A percentile compares a stretch with the other conserved stretches of the same genome.
Evolutionary conservation across 2,888 invertebrate species (phyloP).

Genomic region (Steinernema hermaphroditum): DNA sequence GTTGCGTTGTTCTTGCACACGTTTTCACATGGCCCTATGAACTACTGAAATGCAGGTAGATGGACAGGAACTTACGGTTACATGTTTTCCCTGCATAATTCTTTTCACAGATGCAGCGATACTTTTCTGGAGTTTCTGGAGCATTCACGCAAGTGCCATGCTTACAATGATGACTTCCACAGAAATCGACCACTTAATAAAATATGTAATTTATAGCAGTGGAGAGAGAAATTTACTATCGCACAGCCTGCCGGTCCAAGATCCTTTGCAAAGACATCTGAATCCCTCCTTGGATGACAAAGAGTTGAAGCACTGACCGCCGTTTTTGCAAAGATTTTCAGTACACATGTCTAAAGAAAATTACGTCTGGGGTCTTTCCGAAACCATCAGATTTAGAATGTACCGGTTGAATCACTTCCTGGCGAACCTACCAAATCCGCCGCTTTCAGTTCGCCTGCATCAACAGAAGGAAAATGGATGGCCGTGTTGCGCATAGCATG

Average conservation of each 20-base stretch:
- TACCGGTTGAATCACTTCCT: neutral
- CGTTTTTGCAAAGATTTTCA: neutral
- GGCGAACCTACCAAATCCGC: too few species aligned
- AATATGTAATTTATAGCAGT: neutral
- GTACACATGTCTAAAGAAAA: neutral
- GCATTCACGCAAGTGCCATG: slow-evolving; percentile 45
- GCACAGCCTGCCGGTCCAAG: neutral
- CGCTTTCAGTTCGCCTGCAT: neutral
- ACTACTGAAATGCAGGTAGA: neutral
- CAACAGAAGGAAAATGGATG: slow-evolving; percentile 1
- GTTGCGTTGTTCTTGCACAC: slow-evolving; percentile 44
- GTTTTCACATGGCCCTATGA: slow-evolving; percentile 44
- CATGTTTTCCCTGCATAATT: slow-evolving; percentile 46
- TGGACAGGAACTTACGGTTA: slow-evolving; percentile 38
- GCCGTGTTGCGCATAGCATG: slow-evolving; percentile 10
- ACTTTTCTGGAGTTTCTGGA: slow-evolving; percentile 35
- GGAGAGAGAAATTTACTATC: neutral
- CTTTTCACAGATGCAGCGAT: slow-evolving; percentile 43
- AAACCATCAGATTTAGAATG: neutral
- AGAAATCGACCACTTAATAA: slow-evolving; percentile 14
- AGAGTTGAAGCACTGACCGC: neutral
- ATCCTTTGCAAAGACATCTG: slow-evolving; percentile 4
- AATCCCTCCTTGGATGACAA: neutral
- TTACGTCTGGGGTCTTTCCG: neutral
- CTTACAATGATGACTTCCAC: slow-evolving; percentile 11